Conservation (phyloP, 2,113 vertebrate species). For the Rhagologus leucostigma region DNA sequence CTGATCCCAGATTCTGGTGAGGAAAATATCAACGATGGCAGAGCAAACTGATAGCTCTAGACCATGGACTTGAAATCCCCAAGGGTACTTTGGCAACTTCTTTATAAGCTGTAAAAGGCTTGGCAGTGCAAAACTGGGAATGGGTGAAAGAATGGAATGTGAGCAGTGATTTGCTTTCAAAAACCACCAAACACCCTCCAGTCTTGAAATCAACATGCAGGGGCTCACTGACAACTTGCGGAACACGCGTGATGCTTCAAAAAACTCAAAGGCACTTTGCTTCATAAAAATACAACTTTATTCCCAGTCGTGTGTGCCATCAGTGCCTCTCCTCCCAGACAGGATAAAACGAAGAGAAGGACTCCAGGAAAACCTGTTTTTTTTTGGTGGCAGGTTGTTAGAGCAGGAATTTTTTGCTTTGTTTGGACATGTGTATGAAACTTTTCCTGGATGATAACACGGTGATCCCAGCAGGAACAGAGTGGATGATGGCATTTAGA, state of each 20-base stretch:
- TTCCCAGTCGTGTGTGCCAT: neutral
- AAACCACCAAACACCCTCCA: neutral
- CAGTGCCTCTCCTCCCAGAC: neutral
- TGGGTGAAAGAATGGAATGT: neutral
- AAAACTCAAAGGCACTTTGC: neutral
- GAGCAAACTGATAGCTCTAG: neutral
- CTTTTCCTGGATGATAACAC: neutral
- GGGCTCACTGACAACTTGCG: neutral
- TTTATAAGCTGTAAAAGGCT: neutral
- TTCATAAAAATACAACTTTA: neutral
- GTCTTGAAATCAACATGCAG: neutral
- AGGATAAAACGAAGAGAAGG: neutral
- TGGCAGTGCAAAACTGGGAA: neutral
- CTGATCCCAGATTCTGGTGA: neutral
- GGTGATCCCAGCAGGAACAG: neutral
- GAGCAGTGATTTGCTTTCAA: neutral
- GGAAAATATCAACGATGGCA: neutral
- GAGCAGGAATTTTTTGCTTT: neutral
- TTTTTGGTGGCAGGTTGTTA: neutral
- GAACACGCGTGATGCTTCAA: neutral
- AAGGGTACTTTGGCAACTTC: neutral
- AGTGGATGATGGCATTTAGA: neutral
- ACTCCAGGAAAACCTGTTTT: neutral
- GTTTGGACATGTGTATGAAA: neutral
- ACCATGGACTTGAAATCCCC: neutral